Conservation (phyloP, 2,888 invertebrate species). For the Morpho deidamia region DNA sequence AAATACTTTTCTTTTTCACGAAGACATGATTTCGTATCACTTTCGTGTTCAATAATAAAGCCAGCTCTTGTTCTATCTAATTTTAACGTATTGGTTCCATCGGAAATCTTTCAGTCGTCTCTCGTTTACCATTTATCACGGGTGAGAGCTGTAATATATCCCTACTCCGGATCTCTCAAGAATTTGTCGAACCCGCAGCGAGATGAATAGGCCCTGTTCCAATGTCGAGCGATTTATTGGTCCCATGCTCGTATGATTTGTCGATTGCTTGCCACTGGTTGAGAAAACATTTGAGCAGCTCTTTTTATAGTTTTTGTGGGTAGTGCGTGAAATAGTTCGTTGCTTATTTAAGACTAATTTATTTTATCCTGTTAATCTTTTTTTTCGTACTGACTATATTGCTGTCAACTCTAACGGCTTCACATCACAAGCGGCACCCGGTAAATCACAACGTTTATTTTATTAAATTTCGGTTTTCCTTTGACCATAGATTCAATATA, state of each 20-base stretch:
- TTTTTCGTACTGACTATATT: no score
- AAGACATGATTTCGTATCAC: no score
- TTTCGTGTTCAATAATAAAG: no score
- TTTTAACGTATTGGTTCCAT: neutral
- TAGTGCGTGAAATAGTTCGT: neutral
- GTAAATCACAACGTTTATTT: no score
- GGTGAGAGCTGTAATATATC: constrained; percentile 33
- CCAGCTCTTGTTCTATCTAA: no score
- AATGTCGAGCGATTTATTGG: constrained; percentile 53
- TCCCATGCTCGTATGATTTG: constrained; percentile 42
- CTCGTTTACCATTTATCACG: constrained; percentile 18
- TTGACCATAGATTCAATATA: no score
- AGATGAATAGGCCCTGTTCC: constrained; percentile 49
- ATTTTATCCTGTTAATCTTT: no score
- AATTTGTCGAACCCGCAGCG: constrained; percentile 55
- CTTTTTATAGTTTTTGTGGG: neutral
- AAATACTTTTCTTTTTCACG: no score
- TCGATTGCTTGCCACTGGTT: constrained; percentile 16
- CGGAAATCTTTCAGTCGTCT: constrained; percentile 1
- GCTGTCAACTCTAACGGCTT: no score
- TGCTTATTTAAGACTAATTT: no score
- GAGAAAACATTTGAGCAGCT: neutral
- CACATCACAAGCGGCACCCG: no score
- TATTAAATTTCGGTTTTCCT: no score
- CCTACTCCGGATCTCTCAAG: constrained; percentile 35